phyloP scores from a whole-genome alignment of 1,140 invertebrate species.

The Solenopsis fugax region DNA sequence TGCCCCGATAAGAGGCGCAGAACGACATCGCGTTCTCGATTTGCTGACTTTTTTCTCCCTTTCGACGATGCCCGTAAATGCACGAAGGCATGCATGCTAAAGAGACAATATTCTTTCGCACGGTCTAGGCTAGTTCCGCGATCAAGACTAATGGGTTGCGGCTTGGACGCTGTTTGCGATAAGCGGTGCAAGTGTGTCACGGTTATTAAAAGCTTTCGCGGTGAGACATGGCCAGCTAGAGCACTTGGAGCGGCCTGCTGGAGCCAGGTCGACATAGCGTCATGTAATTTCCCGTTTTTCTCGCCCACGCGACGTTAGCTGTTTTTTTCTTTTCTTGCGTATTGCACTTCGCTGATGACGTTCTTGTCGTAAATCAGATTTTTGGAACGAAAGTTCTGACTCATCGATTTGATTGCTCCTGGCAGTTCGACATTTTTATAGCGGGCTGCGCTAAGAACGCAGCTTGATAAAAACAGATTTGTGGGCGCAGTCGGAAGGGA shows the following conservation, averaged over 20 bases:
- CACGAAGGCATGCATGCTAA: constrained; percentile 29
- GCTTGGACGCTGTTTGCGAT: constrained; percentile 55
- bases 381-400: neutral
- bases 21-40: neutral
- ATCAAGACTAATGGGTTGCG: constrained; percentile 52
- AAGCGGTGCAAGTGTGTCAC: constrained; percentile 57
- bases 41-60: neutral
- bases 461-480: neutral
- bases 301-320: neutral
- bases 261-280: neutral
- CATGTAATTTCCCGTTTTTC: constrained; percentile 22
- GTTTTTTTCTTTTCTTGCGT: neutral
- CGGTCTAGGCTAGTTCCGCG: constrained; percentile 34
- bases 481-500: neutral
- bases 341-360: neutral
- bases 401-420: neutral
- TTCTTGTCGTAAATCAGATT: neutral
- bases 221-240: constrained; percentile 4
- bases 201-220: constrained; percentile 62
- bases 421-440: neutral
- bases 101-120: constrained; percentile 34
- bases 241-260: constrained; percentile 6
- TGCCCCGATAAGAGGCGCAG: constrained; percentile 6
- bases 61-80: neutral
- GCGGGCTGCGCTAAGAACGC: neutral